phyloP scores from a whole-genome alignment of 2,888 invertebrate genomes.

The Oscheius sp. region DNA sequence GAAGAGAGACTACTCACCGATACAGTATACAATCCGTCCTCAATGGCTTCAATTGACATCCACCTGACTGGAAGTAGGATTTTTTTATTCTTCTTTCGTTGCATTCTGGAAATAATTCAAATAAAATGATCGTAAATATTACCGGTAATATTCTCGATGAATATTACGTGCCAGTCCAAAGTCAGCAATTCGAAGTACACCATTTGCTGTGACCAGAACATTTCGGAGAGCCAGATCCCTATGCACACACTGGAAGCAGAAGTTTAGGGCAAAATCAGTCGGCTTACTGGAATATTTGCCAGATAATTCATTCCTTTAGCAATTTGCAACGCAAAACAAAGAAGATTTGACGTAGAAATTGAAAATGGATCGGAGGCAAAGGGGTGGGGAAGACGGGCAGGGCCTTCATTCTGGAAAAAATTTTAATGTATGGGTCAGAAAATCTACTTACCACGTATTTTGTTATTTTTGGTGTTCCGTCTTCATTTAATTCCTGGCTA shows the following conservation, averaged over 20 bases:
- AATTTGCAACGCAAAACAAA: conserved; percentile 94
- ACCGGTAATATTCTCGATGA: conserved; percentile 76
- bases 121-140: not conserved
- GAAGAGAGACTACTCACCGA: conserved; percentile 58
- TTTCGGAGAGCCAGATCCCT: conserved; percentile 95
- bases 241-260: conserved; percentile 80
- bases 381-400: no score
- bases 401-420: conserved; percentile 1
- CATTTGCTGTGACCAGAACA: conserved; percentile 91
- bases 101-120: not conserved
- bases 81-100: not conserved
- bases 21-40: conserved; percentile 78
- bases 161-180: conserved; percentile 91
- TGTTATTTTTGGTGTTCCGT: not conserved
- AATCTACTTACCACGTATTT: not conserved
- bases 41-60: conserved; percentile 98
- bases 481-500: no score
- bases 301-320: conserved; percentile 97
- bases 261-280: no score
- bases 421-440: not conserved
- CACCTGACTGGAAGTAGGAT: conserved; percentile 87
- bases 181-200: conserved; percentile 94
- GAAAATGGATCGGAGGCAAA: conserved; percentile 23
- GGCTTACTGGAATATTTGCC: conserved; percentile 86
- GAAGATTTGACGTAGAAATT: conserved; percentile 78